Conservation (phyloP, 2,888 invertebrate species). For the Seira sanloemensis region DNA sequence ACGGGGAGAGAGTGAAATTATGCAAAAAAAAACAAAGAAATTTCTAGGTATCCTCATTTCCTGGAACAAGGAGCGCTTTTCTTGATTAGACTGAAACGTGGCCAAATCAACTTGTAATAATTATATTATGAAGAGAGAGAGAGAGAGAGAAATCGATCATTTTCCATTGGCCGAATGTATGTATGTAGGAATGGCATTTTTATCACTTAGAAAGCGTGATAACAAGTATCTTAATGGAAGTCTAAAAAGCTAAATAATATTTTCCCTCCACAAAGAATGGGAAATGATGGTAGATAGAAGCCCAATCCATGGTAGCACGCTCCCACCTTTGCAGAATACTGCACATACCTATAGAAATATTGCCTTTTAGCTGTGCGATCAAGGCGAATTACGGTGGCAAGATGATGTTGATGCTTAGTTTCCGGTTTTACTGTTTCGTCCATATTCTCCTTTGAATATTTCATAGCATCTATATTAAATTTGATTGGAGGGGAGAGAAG, state of each 20-base stretch:
- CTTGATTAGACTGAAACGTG: not conserved
- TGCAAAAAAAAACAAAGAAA: not conserved
- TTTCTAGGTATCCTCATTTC: not conserved
- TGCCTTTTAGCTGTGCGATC: not conserved
- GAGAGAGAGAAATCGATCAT: not conserved
- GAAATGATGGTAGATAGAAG: too few species aligned
- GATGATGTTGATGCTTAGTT: not conserved
- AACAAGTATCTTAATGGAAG: not conserved
- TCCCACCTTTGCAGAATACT: too few species aligned
- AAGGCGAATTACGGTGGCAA: not conserved
- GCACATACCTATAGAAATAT: not conserved
- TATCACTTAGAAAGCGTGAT: not conserved
- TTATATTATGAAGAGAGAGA: not conserved
- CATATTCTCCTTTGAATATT: not conserved
- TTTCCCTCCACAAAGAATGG: not conserved
- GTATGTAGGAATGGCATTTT: not conserved
- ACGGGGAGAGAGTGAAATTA: not conserved
- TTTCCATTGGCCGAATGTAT: not conserved
- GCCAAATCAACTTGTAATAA: constrained; percentile 45
- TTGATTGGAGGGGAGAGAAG: not conserved
- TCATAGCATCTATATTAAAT: not conserved
- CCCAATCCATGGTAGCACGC: too few species aligned
- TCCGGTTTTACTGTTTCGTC: not conserved
- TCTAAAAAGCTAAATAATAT: not conserved
- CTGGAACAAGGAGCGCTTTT: too few species aligned